Percentiles rank a stretch among this genome's conserved stretches.
Conservation (phyloP, 2,888 invertebrate genomes). For the Phania funesta region DNA sequence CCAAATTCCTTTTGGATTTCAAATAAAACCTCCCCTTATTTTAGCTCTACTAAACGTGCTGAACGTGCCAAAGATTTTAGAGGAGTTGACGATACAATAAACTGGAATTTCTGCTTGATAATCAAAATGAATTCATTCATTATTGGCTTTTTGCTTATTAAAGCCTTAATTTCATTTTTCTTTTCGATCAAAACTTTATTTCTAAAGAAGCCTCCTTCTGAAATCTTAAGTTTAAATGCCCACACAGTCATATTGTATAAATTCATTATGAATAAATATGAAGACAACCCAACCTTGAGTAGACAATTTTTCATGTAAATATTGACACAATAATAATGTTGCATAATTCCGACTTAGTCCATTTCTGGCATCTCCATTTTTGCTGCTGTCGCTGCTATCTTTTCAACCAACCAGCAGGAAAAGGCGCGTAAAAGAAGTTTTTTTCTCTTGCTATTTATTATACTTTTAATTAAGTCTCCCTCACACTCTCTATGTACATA, state of each 20-base stretch:
- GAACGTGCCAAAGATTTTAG: too few relatives aligned
- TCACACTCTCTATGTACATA: background rate
- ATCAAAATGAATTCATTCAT: too few relatives aligned
- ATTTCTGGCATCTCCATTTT: conserved; percentile 3
- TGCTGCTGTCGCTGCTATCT: background rate
- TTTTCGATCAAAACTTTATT: background rate
- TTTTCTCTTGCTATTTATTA: conserved; percentile 64
- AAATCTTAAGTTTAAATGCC: background rate
- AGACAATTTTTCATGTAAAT: conserved; percentile 42
- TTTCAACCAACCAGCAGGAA: conserved; percentile 1
- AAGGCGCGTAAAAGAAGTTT: conserved; percentile 31
- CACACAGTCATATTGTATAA: background rate
- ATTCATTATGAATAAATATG: conserved; percentile 18
- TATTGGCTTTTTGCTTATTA: background rate
- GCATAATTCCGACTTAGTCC: conserved; percentile 54
- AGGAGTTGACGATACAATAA: too few relatives aligned
- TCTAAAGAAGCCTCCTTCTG: background rate
- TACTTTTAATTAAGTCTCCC: conserved; percentile 62
- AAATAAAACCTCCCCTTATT: too few relatives aligned
- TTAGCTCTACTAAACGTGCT: too few relatives aligned
- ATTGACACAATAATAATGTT: conserved; percentile 48
- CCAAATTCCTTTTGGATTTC: too few relatives aligned
- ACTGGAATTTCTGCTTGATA: too few relatives aligned
- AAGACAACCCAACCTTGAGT: conserved; percentile 25
- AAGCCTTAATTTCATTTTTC: background rate